These are phyloP conservation scores for Silurus lanzhouensis DNA, from an alignment of 2,797 vertebrate genomes.

Conservation along the genomic window DNA sequence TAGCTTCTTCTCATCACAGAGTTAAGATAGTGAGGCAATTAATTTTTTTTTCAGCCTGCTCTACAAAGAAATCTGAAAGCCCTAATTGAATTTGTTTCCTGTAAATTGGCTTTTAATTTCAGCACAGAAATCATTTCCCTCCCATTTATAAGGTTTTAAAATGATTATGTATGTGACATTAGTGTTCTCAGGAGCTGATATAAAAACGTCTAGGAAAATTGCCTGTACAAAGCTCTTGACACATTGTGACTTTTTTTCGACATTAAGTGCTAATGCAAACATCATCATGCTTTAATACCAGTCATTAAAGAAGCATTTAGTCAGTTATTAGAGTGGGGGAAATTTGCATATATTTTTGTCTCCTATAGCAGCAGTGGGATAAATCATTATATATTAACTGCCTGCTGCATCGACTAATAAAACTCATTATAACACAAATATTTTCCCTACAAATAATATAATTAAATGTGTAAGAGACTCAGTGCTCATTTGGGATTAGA, in stretches of 20 bases:
- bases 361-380: conserved; percentile 2
- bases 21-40: conserved; percentile 40
- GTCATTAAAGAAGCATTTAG: conserved; percentile 47
- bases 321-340: conserved; percentile 58
- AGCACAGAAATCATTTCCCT: conserved; percentile 61
- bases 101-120: conserved; percentile 76
- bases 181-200: conserved; percentile 72
- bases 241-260: conserved; percentile 41
- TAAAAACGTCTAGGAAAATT: conserved; percentile 67
- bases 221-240: conserved; percentile 49
- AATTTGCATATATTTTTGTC: conserved; percentile 54
- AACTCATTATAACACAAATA: conserved; percentile 58
- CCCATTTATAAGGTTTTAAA: conserved; percentile 69
- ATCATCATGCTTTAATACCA: conserved; percentile 37
- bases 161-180: conserved; percentile 72
- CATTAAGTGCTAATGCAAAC: conserved; percentile 43
- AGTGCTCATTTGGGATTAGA: conserved; percentile 8
- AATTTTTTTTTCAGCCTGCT: conserved; percentile 68
- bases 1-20: conserved; percentile 13
- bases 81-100: conserved; percentile 75
- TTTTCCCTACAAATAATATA: conserved; percentile 53
- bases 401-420: conserved; percentile 56
- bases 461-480: conserved; percentile 7
- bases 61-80: conserved; percentile 70
- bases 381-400: conserved; percentile 59